Evolutionary conservation across 1,140 invertebrate genomes (phyloP), one percentile per base, ranked within the genome.

Genomic region (Temnothorax nylanderi): DNA sequence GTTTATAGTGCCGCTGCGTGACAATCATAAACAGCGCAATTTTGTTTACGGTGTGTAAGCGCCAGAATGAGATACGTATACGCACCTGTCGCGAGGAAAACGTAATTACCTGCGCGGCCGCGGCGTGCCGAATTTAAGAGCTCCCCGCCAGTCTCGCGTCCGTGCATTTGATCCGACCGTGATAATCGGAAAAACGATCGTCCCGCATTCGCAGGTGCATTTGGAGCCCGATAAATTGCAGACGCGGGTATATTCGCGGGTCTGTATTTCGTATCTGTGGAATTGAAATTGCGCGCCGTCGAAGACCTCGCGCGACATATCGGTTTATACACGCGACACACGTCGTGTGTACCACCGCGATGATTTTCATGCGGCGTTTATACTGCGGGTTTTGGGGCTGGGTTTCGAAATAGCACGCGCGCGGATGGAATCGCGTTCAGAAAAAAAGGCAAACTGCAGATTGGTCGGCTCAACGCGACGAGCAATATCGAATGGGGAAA

Each of bases 21-120:
- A 60, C 51, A 65, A 65, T 58, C 34, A 34, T 82, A 89, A 89
- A 89, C 76, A 77, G 67, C 11, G 47, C 51, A n/a, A 58, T 18
- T 90, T 89, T 84, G 84, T 51, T 26, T 60, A 47, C 62, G 18
- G 3, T 37, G 26, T 21, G 26, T 56, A 32, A 37, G 44, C 41
- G 37, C n/a, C 62, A 56, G 62, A 75, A 67, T 16, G n/a, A 26
- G 13, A 37, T 5, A 37, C n/a, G 34, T 32, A 72, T 32, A 72
- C 4, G 13, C 32, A 71, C 13, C 65, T 32, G 58, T 44, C 75
- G 16, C 26, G 32, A 47, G 74, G 13, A 1, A 44, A 44, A 21
- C 26, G 64, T 54, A 86, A 77, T 85, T 77, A 71, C 1, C 2
- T 18, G 47, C 13, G n/a, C 21, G 10, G 65, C 65, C 13, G n/a